Base-by-base conservation (phyloP, 2,888 invertebrate species). In the Minunthozetes semirufus region DNA sequence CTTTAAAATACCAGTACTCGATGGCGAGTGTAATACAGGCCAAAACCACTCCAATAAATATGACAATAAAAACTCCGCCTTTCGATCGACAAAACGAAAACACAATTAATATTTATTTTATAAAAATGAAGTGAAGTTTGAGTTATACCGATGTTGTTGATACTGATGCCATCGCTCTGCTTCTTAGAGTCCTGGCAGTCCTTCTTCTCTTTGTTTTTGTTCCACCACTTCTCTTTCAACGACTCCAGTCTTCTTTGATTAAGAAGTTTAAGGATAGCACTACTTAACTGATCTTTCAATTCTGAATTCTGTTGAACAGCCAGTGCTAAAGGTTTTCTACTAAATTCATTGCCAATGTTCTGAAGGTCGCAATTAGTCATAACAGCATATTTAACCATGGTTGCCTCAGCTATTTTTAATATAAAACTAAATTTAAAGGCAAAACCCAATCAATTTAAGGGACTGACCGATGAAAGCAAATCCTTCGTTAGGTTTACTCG, bases 301-400 rank as follows among this genome's bases (percentile, higher is more conserved):
- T 94, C 93, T 0, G 95, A 95, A 0, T 94, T 94, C 82, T 96
- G 94, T 82, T 96, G 96, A 0, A 98, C 96, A 0, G 96, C 97
- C 68, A 98, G 90, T 0, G 97, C 97, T 81, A 96, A 96, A 0
- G 98, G 98, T 82, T 98, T 98, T 76, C 96, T 87, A 0, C 95
- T 95, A 83, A 98, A 98, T 83, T 98, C 97, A 77, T 96, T 94
- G 0, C 98, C 98, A 0, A 97, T 92, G 85, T 90, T 89, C 82
- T 92, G 90, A 9, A 98, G 86, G 81, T 95, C 93, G 81, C 94
- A 95, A 82, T 89, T 90, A 0, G 89, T 93, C 81, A 93, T 84
- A 13, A 88, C 89, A 53, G 89, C 86, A 82, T 92, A 91, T 76
- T 90, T 88, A 56, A 97, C 92, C 80, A 94, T 93, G 0, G 95